These are phyloP conservation scores for Choristoneura fumiferana DNA, from an alignment of 1,140 invertebrate genomes.

Conservation along the genomic window DNA sequence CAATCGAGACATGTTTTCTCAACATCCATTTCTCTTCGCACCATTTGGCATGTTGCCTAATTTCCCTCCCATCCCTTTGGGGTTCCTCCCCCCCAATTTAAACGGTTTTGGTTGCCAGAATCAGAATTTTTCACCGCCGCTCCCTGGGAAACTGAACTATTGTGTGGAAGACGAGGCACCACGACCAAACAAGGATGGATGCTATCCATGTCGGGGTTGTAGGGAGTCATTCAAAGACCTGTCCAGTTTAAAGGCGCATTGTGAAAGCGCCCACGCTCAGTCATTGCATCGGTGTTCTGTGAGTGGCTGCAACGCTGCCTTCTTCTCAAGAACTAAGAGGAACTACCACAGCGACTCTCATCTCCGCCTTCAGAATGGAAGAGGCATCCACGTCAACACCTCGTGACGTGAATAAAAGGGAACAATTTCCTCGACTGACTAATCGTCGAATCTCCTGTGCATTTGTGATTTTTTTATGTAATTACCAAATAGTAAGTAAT, in stretches of 20 bases:
- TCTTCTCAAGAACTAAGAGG: slow-evolving; percentile 84
- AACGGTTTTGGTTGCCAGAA: slow-evolving; percentile 56
- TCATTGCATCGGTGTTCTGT: slow-evolving; percentile 84
- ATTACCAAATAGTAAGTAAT: slow-evolving; percentile 47
- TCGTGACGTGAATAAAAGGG: slow-evolving; percentile 51
- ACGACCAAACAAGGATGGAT: slow-evolving; percentile 80
- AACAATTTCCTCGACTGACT: slow-evolving; percentile 27
- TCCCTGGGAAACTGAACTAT: slow-evolving; percentile 63
- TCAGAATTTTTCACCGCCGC: slow-evolving; percentile 53
- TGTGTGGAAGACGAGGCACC: slow-evolving; percentile 80
- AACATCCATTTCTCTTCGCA: slow-evolving; percentile 70
- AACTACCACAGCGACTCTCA: slow-evolving; percentile 83
- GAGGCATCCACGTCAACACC: slow-evolving; percentile 40
- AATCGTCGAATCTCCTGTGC: slow-evolving; percentile 47
- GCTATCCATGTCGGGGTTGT: slow-evolving; percentile 83
- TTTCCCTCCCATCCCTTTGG: slow-evolving; percentile 69
- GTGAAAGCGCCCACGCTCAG: slow-evolving; percentile 80
- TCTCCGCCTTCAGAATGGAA: slow-evolving; percentile 61
- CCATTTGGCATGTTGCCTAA: slow-evolving; percentile 75
- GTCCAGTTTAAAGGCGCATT: slow-evolving; percentile 82
- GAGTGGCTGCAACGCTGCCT: slow-evolving; percentile 84
- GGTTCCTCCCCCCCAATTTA: slow-evolving; percentile 64
- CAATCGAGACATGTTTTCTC: slow-evolving; percentile 63
- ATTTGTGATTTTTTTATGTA: slow-evolving; percentile 64
- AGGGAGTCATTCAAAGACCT: slow-evolving; percentile 81